Evolutionary conservation across 2,113 vertebrate species (phyloP).

Genomic region (Archilochus colubris): DNA sequence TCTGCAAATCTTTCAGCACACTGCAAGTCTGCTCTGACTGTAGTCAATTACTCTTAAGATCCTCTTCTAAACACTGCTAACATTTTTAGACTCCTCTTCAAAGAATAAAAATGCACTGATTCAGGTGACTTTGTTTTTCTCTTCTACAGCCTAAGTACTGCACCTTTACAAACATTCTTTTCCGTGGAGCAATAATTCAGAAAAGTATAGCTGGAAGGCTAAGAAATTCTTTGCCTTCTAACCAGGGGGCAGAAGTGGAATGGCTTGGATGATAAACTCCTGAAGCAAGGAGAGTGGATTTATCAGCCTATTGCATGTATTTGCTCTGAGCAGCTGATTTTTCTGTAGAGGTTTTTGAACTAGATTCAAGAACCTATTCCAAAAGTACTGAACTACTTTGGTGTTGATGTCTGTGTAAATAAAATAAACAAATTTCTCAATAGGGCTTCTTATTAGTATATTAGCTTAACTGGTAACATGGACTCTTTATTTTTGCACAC

Average conservation of each 20-base stretch:
- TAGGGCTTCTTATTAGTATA: neutral
- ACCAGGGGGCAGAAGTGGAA: neutral
- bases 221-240: neutral
- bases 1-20: conserved; percentile 2
- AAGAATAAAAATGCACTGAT: neutral
- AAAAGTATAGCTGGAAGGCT: neutral
- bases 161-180: neutral
- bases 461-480: neutral
- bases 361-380: neutral
- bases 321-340: neutral
- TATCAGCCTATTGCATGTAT: neutral
- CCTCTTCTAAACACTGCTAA: neutral
- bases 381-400: neutral
- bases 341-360: neutral
- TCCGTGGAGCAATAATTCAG: neutral
- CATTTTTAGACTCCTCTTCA: neutral
- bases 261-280: neutral
- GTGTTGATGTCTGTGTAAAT: neutral
- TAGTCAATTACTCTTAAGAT: neutral
- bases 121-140: neutral
- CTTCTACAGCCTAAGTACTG: neutral
- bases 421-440: neutral
- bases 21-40: neutral
- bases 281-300: neutral
- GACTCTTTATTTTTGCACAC: neutral